Evolutionary conservation across 2,797 vertebrate genomes (phyloP), one percentile per base, ranked within the genome.

Genomic region (Knipowitschia caucasica): DNA sequence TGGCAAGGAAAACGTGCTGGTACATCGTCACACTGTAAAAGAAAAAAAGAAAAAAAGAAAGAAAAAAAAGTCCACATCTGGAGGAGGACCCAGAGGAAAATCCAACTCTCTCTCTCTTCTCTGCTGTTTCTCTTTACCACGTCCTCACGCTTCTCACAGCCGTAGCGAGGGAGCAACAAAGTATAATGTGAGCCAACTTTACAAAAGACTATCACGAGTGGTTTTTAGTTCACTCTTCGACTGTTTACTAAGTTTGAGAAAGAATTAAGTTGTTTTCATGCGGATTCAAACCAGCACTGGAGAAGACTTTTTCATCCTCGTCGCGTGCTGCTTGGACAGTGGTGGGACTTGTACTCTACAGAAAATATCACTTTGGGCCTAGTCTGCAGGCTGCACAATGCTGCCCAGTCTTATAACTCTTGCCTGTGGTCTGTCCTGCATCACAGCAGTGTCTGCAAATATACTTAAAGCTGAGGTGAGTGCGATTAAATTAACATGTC

Each of bases 381-480:
- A 54, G 45, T 66, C 35, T 54, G 57, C 54, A 71, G 57, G 59
- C 5, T 35, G 36, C 61, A 85, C 62, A 80, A 90, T 90, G 89
- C 69, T 87, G 63, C 71, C 66, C 67, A 82, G 67, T 64, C 67
- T 90, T 47, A 51, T 91, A 68, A 56, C 72, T 46, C 65, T 91
- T 78, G 77, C 77, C 56, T 88, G 75, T 50, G 77, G 40, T 23
- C 70, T 88, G 47, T 81, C 67, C 65, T 86, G 77, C 81, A 64
- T 67, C 23, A 60, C 65, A 73, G 78, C 77, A 12, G 79, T 83
- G 55, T 42, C 72, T 51, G 85, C 84, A 34, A 62, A 88, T 40
- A 68, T 86, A 3, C 59, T 89, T 7, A 63, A 77, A 81, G 71
- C 89, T 4, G 85, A 90, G 86, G 89, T 90, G 54, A 82, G 86